Evolutionary conservation across 2,113 vertebrate species (phyloP).

Genomic region (Gallinago paraguaiae): DNA sequence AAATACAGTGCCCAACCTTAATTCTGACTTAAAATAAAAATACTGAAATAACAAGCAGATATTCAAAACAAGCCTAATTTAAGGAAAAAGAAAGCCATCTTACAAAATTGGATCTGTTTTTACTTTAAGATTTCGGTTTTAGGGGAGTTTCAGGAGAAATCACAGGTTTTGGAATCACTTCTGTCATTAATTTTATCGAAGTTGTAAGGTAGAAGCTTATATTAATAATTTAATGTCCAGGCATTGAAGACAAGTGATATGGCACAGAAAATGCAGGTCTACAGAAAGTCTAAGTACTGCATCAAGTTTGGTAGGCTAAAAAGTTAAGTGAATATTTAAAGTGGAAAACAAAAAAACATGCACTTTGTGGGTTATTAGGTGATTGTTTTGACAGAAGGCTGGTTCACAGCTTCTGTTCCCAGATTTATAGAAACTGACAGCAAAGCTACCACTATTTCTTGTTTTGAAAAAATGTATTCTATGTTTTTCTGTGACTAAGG

Average conservation of each 20-base stretch:
- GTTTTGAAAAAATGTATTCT: slow-evolving; percentile 35
- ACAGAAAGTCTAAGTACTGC: background rate
- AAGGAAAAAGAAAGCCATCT: background rate
- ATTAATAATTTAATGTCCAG: background rate
- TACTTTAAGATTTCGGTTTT: background rate
- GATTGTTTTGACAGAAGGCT: slow-evolving; percentile 23
- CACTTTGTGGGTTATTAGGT: background rate
- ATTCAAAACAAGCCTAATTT: background rate
- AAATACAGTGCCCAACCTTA: background rate
- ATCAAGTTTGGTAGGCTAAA: background rate
- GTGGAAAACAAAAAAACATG: background rate
- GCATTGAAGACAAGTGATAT: background rate
- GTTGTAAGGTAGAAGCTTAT: background rate
- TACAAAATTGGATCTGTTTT: background rate
- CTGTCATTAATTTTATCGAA: background rate
- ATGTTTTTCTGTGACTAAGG: slow-evolving; percentile 41
- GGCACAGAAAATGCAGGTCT: background rate
- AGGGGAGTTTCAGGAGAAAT: background rate
- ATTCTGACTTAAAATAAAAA: background rate
- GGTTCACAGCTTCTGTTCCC: slow-evolving; percentile 22
- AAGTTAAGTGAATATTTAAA: background rate
- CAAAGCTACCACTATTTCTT: slow-evolving; percentile 18
- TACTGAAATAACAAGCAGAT: background rate
- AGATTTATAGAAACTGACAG: slow-evolving; percentile 48
- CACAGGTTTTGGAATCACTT: background rate